Conservation (phyloP, 2,888 invertebrate genomes). For the Nymphalis polychloros region DNA sequence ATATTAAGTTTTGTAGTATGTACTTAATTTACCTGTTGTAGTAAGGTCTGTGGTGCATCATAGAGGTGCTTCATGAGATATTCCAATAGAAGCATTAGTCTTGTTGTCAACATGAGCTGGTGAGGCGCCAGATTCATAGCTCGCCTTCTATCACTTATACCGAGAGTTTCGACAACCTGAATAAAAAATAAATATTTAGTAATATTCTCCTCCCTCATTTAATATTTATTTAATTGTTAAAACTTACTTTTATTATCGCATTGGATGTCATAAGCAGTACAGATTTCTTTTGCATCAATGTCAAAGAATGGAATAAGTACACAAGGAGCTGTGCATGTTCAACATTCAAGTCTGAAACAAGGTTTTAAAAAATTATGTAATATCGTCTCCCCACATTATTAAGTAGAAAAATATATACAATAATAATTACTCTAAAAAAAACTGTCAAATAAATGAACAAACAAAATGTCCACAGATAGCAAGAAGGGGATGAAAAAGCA, state of each 20-base stretch:
- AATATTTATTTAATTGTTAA: not conserved
- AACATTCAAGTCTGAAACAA: slow-evolving; percentile 91
- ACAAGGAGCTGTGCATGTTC: slow-evolving; percentile 96
- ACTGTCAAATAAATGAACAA: no score
- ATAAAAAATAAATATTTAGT: slow-evolving; percentile 25
- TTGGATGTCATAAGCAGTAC: slow-evolving; percentile 92
- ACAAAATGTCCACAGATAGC: no score
- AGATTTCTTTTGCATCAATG: slow-evolving; percentile 97
- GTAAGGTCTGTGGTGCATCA: slow-evolving; percentile 92
- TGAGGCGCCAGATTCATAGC: slow-evolving; percentile 69
- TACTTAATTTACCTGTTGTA: slow-evolving; percentile 87
- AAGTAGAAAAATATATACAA: not conserved
- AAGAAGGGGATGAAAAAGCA: no score
- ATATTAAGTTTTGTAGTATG: not conserved
- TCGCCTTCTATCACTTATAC: slow-evolving; percentile 66
- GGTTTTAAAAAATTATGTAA: slow-evolving; percentile 3
- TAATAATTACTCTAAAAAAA: not conserved
- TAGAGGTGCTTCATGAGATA: slow-evolving; percentile 97
- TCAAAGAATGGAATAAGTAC: slow-evolving; percentile 96
- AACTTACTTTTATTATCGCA: slow-evolving; percentile 78
- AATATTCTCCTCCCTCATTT: not conserved
- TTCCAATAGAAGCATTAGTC: slow-evolving; percentile 93
- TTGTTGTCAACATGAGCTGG: slow-evolving; percentile 91
- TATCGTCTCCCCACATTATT: no score
- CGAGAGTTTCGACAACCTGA: slow-evolving; percentile 73